Evolutionary conservation across 2,113 vertebrate species (phyloP).

Genomic region (Pipra filicauda): DNA sequence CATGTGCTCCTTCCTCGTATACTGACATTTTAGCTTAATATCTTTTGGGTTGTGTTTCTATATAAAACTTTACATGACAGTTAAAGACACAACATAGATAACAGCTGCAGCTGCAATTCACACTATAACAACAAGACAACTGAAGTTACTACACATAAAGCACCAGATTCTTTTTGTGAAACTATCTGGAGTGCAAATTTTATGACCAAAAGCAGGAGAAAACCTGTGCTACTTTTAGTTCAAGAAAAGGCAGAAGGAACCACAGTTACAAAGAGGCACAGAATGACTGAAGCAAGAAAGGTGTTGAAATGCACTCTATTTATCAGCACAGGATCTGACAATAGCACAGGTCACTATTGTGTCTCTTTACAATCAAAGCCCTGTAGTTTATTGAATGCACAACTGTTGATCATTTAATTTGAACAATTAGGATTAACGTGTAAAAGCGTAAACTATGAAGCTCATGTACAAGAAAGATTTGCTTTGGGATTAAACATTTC

Average conservation of each 20-base stretch:
- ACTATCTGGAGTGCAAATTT: background rate
- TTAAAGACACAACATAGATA: background rate
- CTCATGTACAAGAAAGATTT: background rate
- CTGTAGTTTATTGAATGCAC: background rate
- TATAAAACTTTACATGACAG: constrained; percentile 1
- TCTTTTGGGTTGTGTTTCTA: background rate
- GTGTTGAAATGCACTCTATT: background rate
- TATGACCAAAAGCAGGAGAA: background rate
- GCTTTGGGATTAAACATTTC: background rate
- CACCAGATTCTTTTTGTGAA: background rate
- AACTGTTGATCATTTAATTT: background rate
- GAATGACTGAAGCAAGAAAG: background rate
- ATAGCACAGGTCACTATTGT: background rate
- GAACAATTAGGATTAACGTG: background rate
- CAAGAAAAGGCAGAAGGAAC: background rate
- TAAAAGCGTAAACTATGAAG: background rate
- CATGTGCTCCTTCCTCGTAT: background rate
- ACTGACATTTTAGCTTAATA: background rate
- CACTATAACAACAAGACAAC: background rate
- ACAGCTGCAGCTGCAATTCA: background rate
- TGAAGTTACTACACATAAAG: background rate
- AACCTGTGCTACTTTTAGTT: background rate
- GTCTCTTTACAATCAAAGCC: background rate
- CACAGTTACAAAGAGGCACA: background rate
- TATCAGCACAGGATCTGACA: background rate